Conservation (phyloP, 2,888 invertebrate species). For the Clusia tigrina region DNA sequence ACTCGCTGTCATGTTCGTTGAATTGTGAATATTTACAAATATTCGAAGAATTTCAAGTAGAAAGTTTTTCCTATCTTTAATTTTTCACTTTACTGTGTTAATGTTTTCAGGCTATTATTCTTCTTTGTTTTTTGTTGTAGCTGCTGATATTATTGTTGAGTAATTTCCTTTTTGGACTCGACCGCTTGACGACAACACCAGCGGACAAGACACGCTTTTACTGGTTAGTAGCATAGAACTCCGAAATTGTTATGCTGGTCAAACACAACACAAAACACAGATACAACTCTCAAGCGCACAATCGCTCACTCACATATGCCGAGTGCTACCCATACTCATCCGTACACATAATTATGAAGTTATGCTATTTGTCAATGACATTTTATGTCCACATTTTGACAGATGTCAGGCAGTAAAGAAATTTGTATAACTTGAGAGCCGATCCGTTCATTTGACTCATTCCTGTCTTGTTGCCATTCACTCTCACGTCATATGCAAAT, state of each 20-base stretch:
- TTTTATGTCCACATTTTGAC: conserved; percentile 10
- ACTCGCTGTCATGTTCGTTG: too few species aligned
- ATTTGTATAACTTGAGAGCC: neutral
- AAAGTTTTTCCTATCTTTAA: too few species aligned
- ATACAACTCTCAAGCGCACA: neutral
- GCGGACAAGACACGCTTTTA: neutral
- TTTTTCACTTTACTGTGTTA: too few species aligned
- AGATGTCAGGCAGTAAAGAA: conserved; percentile 8
- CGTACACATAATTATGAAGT: conserved; percentile 1
- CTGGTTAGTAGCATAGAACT: neutral
- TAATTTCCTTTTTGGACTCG: neutral
- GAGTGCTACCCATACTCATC: too few species aligned
- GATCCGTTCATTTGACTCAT: too few species aligned
- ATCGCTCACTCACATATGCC: neutral
- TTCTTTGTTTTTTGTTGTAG: neutral
- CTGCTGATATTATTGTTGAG: neutral
- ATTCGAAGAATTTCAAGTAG: too few species aligned
- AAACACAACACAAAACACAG: neutral
- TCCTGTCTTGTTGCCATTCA: too few species aligned
- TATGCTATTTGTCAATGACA: conserved; percentile 9
- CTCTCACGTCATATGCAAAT: too few species aligned
- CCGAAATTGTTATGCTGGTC: conserved; percentile 3
- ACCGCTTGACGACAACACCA: too few species aligned
- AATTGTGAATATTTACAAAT: too few species aligned
- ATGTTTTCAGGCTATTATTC: neutral